Evolutionary conservation across 2,113 vertebrate genomes (phyloP), one percentile per base, ranked within the genome.

Genomic region (Prunella fulvescens): DNA sequence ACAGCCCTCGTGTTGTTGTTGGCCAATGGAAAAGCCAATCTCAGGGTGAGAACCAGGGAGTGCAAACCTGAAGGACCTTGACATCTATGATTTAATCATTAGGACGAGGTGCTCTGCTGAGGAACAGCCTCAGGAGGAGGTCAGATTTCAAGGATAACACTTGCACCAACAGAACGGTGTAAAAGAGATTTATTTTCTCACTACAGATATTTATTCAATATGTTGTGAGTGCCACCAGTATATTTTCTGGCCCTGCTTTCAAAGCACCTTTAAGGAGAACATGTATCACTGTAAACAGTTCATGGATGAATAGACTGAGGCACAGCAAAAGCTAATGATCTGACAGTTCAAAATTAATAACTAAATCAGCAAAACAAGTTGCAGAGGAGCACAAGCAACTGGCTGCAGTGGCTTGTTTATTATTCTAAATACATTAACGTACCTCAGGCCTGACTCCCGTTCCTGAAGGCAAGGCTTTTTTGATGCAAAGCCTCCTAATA

Each of bases 21-120:
- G 47, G 45, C 82, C 91, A 64, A 26, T 22, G 31, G 76, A 80
- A 84, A 90, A 96, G 79, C 61, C 90, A 78, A 48, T 88, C 51
- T 69, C 64, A 12, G 83, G 44, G 48, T 58, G 76, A 94, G 72
- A 33, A 83, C 65, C 81, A 82, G 48, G 62, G 80, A 86, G 53
- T 26, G 35, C 69, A 94, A 86, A 81, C 69, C 76, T 88, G 81
- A 80, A 94, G 88, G 64, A 26, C 79, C 17, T 86, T 94, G 85
- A 90, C 57, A 83, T 84, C 79, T 33, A 45, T 60, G 76, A 86
- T 90, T 94, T 88, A 92, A 80, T 93, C 86, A 77, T 88, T 71
- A 90, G 76, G 60, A 83, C 0, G 0, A 86, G 80, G 31, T 76
- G 19, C n/a, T 91, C 64, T 85, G 31, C 56, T 81, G 69, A 87